Evolutionary conservation across 1,140 invertebrate genomes (phyloP), one percentile per base, ranked within the genome.

Genomic region (Trichonephila inaurata): DNA sequence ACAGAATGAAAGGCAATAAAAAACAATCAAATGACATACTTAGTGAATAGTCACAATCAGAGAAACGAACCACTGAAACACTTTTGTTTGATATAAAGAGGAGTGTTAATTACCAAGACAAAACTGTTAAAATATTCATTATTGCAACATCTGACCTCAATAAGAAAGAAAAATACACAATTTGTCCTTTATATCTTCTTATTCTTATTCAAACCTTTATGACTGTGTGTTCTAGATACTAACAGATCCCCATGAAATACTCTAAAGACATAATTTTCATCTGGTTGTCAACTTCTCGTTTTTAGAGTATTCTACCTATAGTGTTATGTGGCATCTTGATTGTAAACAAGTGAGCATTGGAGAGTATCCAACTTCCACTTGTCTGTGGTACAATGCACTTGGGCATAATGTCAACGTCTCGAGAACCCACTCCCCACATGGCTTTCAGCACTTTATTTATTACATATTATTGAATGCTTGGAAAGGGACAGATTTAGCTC

Each of bases 351-450:
- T 77, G 64, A 58, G 60, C 66, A 61, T 72, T 91, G 89, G 89
- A 91, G 5, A 28, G 4, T 40, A 21, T 91, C 89, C 89, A 91
- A 81, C 77, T 60, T 81, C 77, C 77, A 91, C 89, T 91, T 91
- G 77, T 81, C 58, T 77, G 40, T 89, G 69, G 72, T n/a, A 81
- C 89, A 82, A 81, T 91, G 89, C 89, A 81, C 88, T 89, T 89
- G 88, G 69, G 88, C 88, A 81, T 4, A 24, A 82, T 82, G 60
- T 91, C 89, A 91, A 62, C 64, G 21, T 77, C 64, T 89, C 33
- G 44, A 91, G 72, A 91, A 28, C 40, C 66, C 61, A 18, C 72
- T 60, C 21, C 58, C 58, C 51, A 81, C 51, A 61, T 91, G 58
- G 58, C 58, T 91, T 62, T 51, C 28, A n/a, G 18, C n/a, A 81